Evolutionary conservation across 2,797 vertebrate species (phyloP), one percentile per base, ranked within the genome.

Genomic region (Sebastes trivittatus): DNA sequence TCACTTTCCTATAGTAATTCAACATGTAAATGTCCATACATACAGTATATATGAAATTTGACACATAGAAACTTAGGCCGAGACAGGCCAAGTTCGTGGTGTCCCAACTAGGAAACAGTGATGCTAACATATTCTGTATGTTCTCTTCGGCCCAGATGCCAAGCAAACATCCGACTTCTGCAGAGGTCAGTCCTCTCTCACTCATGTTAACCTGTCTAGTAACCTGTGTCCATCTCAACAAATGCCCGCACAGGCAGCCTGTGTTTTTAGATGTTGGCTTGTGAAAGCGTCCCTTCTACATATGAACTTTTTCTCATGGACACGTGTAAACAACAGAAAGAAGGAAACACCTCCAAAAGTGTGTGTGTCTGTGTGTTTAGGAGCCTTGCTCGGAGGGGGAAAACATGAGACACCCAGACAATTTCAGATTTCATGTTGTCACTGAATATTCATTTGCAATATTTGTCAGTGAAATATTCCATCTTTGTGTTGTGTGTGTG

Each of bases 361-460:
- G 79, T 52, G 82, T 52, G 56, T 64, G 25, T 71, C 29, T 65
- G 64, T 42, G 30, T 64, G 55, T 72, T 66, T 61, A 55, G 67
- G 69, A 69, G 59, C 32, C 63, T 82, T 55, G 80, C 84, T 82
- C 27, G 67, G 70, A 91, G 68, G 74, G 46, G 38, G 52, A 80
- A 85, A 80, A 87, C 85, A 81, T 66, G 55, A 85, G 71, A 88
- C 83, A 88, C 85, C 77, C 72, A 85, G 77, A 84, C 81, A 88
- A 91, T 93, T 92, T 92, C 87, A 87, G 85, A 92, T 92, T 92
- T 87, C 69, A 75, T 80, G 83, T 88, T 86, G 75, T 77, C 77
- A 72, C 87, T 93, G 90, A 94, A 95, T 92, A 94, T 93, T 93
- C 87, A 93, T 93, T 90, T 85, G 90, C 86, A 85, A 92, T 88